Conservation (phyloP, 2,113 vertebrate genomes). For the Callaeas wilsoni region DNA sequence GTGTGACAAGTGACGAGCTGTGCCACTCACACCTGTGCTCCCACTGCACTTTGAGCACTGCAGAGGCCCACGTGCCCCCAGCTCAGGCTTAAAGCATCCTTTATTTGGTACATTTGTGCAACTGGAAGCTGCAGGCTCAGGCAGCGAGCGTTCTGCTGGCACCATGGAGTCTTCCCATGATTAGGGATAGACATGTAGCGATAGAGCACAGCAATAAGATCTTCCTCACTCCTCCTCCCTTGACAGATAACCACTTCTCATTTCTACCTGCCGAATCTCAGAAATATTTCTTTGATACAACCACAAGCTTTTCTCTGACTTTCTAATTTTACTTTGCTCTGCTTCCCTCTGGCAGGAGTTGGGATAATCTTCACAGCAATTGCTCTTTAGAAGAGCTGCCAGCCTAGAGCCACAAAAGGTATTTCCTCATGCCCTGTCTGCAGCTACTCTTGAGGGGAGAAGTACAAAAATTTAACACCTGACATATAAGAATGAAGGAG, state of each 20-base stretch:
- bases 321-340: neutral
- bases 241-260: neutral
- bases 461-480: neutral
- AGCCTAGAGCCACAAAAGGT: neutral
- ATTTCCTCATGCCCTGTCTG: neutral
- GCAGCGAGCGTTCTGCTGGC: neutral
- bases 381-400: neutral
- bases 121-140: neutral
- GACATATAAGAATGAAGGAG: neutral
- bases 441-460: neutral
- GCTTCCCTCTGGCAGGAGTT: neutral
- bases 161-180: neutral
- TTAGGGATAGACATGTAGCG: neutral
- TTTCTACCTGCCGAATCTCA: neutral
- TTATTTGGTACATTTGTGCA: neutral
- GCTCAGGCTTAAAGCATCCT: neutral
- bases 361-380: neutral
- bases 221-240: neutral
- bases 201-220: neutral
- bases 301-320: neutral
- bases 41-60: neutral
- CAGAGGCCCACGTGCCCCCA: rapidly evolving
- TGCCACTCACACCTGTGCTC: neutral
- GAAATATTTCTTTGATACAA: neutral
- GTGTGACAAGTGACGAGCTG: neutral